Evolutionary conservation across 2,797 vertebrate species (phyloP).

Genomic region (Molothrus aeneus): DNA sequence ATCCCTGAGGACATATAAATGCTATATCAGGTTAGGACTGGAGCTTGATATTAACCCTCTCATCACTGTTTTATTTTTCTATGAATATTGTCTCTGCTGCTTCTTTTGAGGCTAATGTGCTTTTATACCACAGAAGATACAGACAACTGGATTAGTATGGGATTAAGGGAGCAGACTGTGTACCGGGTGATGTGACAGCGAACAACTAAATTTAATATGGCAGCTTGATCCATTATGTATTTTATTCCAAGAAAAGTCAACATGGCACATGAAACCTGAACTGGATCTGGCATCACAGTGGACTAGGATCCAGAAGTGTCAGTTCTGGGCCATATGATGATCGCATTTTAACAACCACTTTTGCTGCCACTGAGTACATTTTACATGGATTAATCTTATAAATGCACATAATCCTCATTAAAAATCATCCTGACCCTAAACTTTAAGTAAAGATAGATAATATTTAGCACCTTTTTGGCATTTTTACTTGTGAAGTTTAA

Average conservation of each 20-base stretch:
- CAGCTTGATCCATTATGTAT: constrained; percentile 61
- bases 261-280: constrained; percentile 8
- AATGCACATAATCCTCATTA: background rate
- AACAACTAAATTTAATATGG: constrained; percentile 69
- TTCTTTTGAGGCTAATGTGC: constrained; percentile 30
- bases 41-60: constrained; percentile 40
- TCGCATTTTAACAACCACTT: background rate
- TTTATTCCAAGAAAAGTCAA: constrained; percentile 30
- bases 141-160: constrained; percentile 49
- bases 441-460: background rate
- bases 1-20: constrained; percentile 10
- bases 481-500: background rate
- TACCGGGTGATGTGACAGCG: background rate
- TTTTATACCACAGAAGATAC: constrained; percentile 51
- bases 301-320: background rate
- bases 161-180: constrained; percentile 49
- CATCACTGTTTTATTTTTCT: background rate
- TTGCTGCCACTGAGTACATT: background rate
- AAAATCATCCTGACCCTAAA: constrained; percentile 14
- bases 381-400: background rate
- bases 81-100: background rate
- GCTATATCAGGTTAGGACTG: background rate
- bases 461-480: background rate
- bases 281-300: background rate
- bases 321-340: background rate